These are phyloP conservation scores for Vidua macroura DNA, from an alignment of 2,113 vertebrate genomes.

Conservation along the genomic window DNA sequence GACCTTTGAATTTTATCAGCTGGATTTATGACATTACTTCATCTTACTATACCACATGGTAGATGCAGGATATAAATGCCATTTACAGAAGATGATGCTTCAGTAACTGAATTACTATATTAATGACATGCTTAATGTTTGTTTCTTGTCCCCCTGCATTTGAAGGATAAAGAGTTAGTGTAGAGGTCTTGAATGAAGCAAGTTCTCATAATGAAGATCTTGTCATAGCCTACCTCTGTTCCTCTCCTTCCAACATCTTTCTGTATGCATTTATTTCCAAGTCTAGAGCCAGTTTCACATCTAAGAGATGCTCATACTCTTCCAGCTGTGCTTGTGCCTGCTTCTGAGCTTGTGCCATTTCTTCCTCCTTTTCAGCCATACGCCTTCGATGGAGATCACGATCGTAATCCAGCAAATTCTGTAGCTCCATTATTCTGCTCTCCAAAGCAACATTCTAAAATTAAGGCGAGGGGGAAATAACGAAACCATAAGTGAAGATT, in stretches of 20 bases:
- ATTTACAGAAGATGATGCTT: background rate
- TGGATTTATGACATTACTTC: background rate
- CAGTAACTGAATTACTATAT: background rate
- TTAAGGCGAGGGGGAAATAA: background rate
- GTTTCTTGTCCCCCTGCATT: background rate
- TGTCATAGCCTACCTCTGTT: slow-evolving; percentile 74
- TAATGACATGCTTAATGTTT: background rate
- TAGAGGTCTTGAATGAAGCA: background rate
- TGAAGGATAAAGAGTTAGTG: background rate
- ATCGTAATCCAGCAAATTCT: slow-evolving; percentile 74
- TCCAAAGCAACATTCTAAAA: slow-evolving; percentile 76
- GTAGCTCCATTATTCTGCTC: slow-evolving; percentile 69
- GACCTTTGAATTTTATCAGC: background rate
- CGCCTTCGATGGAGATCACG: slow-evolving; percentile 62
- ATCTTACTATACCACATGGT: background rate
- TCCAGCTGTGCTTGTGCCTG: slow-evolving; percentile 78
- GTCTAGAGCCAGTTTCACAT: slow-evolving; percentile 84
- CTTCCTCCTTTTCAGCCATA: slow-evolving; percentile 78
- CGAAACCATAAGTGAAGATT: background rate
- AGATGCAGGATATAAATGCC: background rate
- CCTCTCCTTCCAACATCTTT: slow-evolving; percentile 88
- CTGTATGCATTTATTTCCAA: slow-evolving; percentile 86
- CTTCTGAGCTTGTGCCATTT: slow-evolving; percentile 68
- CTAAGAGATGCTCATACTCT: slow-evolving; percentile 82
- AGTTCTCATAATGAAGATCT: background rate